phyloP scores from a whole-genome alignment of 1,140 invertebrate species.

The Philotrypesis tridentata region DNA sequence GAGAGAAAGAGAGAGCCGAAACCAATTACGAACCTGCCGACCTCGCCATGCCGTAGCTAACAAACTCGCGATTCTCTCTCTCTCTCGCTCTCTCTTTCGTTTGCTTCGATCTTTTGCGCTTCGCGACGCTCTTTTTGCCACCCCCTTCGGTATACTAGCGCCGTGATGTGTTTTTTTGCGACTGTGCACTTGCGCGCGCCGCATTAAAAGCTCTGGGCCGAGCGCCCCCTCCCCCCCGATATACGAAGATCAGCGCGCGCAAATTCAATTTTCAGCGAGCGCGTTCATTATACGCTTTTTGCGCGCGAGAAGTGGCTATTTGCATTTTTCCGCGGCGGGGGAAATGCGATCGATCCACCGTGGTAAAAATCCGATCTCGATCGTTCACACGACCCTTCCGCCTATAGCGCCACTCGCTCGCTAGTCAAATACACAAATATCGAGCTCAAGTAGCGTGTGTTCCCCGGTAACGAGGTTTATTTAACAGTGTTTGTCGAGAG shows the following conservation, averaged over 20 bases:
- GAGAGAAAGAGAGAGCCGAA: slow-evolving; percentile 21
- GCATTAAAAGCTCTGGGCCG: too few relatives aligned
- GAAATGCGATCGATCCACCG: background rate
- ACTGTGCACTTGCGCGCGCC: too few relatives aligned
- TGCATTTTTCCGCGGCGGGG: too few relatives aligned
- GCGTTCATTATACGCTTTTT: background rate
- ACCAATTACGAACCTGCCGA: slow-evolving; percentile 47
- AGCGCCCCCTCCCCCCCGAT: too few relatives aligned
- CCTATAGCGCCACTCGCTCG: background rate
- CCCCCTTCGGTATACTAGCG: background rate
- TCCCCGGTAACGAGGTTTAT: slow-evolving; percentile 37
- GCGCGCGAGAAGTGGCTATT: too few relatives aligned
- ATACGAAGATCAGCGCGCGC: too few relatives aligned
- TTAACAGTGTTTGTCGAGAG: slow-evolving; percentile 42
- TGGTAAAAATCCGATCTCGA: background rate
- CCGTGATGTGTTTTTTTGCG: too few relatives aligned
- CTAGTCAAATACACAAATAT: slow-evolving; percentile 30
- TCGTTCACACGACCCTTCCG: background rate
- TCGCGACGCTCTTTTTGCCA: background rate
- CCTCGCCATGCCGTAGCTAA: slow-evolving; percentile 19
- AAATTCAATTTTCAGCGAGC: slow-evolving; percentile 23
- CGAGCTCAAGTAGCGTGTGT: background rate
- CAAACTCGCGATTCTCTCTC: slow-evolving; percentile 19
- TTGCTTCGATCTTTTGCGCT: background rate
- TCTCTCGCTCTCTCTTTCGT: background rate